phyloP scores from a whole-genome alignment of 1,140 invertebrate genomes.

The Caenorhabditis briggsae region DNA sequence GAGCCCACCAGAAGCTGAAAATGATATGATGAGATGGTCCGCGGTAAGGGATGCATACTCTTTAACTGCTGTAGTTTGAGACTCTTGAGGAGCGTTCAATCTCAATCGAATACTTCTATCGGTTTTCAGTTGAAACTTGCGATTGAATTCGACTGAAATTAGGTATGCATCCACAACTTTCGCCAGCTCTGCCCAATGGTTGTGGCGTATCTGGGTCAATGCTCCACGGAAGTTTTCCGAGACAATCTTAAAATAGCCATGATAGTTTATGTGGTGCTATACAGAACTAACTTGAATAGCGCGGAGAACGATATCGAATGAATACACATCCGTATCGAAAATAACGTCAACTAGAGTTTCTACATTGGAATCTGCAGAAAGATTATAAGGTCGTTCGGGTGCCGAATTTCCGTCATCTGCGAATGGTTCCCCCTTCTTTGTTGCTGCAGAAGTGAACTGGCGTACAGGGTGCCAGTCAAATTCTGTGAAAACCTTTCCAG shows the following conservation, averaged over 20 bases:
- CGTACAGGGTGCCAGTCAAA: slow-evolving; percentile 22
- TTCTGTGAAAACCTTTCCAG: not conserved
- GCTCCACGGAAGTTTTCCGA: slow-evolving; percentile 17
- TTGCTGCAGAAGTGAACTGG: not conserved
- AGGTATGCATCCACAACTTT: slow-evolving; percentile 21
- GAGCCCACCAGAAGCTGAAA: slow-evolving; percentile 46
- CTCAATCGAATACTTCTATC: slow-evolving; percentile 24
- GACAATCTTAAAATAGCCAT: not conserved
- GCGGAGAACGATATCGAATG: slow-evolving; percentile 30
- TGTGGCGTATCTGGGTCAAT: not conserved
- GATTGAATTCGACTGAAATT: slow-evolving; percentile 16
- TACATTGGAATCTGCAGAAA: not conserved
- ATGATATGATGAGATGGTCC: not conserved
- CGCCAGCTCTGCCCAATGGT: slow-evolving; percentile 20
- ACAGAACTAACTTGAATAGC: not conserved
- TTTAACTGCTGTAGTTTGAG: not conserved
- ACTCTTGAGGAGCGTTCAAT: slow-evolving; percentile 14
- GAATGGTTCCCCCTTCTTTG: not conserved
- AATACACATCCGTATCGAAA: slow-evolving; percentile 8
- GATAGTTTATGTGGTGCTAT: not conserved
- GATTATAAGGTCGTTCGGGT: not conserved
- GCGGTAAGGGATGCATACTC: not conserved
- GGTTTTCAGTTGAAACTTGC: slow-evolving; percentile 25
- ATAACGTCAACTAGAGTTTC: slow-evolving; percentile 10
- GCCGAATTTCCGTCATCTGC: not conserved